Evolutionary conservation across 2,797 vertebrate species (phyloP).

Genomic region (Bradypodion pumilum): DNA sequence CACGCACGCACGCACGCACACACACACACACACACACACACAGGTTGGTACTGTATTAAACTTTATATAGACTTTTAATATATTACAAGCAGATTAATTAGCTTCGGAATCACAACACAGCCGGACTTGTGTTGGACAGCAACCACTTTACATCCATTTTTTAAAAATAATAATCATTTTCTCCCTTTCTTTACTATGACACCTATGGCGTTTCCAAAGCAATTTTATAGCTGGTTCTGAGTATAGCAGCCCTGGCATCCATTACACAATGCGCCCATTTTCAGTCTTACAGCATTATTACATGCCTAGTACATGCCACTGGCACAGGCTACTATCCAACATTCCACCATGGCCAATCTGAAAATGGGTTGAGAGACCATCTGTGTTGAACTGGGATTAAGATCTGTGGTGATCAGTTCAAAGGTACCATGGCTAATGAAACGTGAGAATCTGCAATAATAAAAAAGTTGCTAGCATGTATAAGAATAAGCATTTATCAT

Average conservation of each 20-base stretch:
- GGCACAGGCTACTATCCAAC: background rate
- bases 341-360: background rate
- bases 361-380: background rate
- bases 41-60: too few species aligned
- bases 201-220: background rate
- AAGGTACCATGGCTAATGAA: background rate
- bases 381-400: background rate
- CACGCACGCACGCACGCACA: too few species aligned
- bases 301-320: background rate
- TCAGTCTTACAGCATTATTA: background rate
- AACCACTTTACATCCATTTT: background rate
- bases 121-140: background rate
- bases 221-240: background rate
- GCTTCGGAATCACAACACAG: background rate
- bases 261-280: background rate
- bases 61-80: background rate
- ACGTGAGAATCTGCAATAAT: background rate
- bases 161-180: background rate
- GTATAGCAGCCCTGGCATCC: background rate
- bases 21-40: too few species aligned
- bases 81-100: background rate
- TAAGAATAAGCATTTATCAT: background rate
- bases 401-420: background rate
- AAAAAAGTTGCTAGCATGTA: background rate
- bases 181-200: background rate